phyloP scores from a whole-genome alignment of 2,888 invertebrate species.

The Spatulosminthurus flaviceps region DNA sequence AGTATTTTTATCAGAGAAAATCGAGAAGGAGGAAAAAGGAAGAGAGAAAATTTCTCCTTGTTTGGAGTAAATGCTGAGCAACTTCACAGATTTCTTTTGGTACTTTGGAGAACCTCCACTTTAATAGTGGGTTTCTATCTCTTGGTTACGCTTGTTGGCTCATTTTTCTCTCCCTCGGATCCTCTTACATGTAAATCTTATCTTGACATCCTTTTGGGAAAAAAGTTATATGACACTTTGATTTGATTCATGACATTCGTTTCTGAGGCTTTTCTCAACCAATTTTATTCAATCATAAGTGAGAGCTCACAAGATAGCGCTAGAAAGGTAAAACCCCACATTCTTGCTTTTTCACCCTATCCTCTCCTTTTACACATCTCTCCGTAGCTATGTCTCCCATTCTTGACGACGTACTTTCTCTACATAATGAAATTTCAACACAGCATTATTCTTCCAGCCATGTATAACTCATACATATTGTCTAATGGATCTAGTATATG shows the following conservation, averaged over 20 bases:
- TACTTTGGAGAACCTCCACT: too few relatives aligned
- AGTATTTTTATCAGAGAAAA: constrained; percentile 8
- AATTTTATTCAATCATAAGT: constrained; percentile 43
- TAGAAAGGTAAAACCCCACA: constrained; percentile 18
- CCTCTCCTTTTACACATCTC: background rate
- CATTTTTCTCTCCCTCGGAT: constrained; percentile 19
- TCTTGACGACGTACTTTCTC: too few relatives aligned
- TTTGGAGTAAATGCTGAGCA: background rate
- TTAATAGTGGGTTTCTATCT: too few relatives aligned
- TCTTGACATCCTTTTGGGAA: constrained; percentile 44
- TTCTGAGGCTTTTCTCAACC: background rate
- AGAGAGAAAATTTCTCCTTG: constrained; percentile 1
- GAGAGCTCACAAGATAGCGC: background rate
- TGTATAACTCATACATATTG: too few relatives aligned
- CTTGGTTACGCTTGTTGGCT: constrained; percentile 15
- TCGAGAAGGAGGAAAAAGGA: background rate
- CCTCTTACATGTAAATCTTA: constrained; percentile 48
- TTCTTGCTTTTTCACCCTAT: background rate
- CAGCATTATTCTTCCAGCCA: too few relatives aligned
- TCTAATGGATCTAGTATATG: too few relatives aligned
- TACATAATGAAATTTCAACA: too few relatives aligned
- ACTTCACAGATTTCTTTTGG: too few relatives aligned
- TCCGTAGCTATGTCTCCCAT: too few relatives aligned
- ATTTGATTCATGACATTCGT: constrained; percentile 51
- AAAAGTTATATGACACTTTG: constrained; percentile 48